A percentile compares a stretch with the other conserved stretches of the same genome.
These are phyloP conservation scores for Zaprionus obscuricornis DNA, from an alignment of 2,888 invertebrate genomes.

Conservation along the genomic window DNA sequence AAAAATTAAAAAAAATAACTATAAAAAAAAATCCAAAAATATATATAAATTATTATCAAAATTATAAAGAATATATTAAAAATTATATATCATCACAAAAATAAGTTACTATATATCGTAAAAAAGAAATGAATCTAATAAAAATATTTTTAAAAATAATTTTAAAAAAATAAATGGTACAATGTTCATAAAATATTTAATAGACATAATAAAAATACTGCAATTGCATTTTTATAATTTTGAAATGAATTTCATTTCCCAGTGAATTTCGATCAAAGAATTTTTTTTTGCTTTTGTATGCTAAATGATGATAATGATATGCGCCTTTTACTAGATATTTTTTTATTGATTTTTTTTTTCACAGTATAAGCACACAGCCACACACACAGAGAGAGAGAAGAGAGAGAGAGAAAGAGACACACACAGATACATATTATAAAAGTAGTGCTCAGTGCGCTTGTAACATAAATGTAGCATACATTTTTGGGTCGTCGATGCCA, in stretches of 20 bases:
- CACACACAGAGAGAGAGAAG: background rate
- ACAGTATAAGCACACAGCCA: background rate
- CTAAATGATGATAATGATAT: slow-evolving; percentile 38
- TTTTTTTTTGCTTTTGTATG: slow-evolving; percentile 6
- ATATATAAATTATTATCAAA: too few species aligned
- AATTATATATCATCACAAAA: too few species aligned
- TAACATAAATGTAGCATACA: slow-evolving; percentile 60
- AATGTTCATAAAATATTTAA: too few species aligned
- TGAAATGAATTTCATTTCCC: background rate
- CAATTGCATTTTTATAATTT: too few species aligned
- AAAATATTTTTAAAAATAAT: slow-evolving; percentile 1
- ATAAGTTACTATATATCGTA: too few species aligned
- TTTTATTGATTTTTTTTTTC: slow-evolving; percentile 51
- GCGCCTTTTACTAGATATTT: slow-evolving; percentile 29
- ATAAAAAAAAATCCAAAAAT: too few species aligned
- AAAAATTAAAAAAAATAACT: too few species aligned
- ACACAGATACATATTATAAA: background rate
- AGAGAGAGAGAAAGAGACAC: background rate
- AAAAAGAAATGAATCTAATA: too few species aligned
- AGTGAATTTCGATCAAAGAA: background rate
- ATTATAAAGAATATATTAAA: too few species aligned
- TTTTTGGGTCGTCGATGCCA: slow-evolving; percentile 44
- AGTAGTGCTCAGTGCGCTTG: background rate
- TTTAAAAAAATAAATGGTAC: too few species aligned
- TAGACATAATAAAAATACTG: too few species aligned